Evolutionary conservation across 2,888 invertebrate species (phyloP).

Genomic region (Agrochola circellaris): DNA sequence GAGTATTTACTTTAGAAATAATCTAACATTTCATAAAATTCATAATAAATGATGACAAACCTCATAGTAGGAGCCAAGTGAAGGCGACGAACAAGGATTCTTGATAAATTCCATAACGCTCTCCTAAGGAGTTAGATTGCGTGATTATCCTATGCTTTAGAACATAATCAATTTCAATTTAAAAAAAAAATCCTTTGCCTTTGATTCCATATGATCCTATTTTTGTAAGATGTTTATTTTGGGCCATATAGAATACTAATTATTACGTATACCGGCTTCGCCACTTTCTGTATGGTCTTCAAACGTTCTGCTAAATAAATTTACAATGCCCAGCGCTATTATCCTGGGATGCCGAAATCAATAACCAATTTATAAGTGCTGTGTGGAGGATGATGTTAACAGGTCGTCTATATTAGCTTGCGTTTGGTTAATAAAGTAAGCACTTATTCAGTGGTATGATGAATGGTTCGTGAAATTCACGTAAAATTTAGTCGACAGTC

Average conservation of each 20-base stretch:
- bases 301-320: conserved; percentile 19
- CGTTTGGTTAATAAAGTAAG: conserved; percentile 4
- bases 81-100: neutral
- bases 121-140: conserved; percentile 16
- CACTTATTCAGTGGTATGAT: neutral
- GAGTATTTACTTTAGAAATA: no score
- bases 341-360: conserved; percentile 7
- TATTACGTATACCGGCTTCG: neutral
- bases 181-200: neutral
- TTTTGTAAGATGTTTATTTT: neutral
- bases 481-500: neutral
- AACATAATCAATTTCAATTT: neutral
- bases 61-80: conserved; percentile 8
- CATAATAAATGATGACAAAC: neutral
- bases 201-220: neutral
- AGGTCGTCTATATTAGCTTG: neutral
- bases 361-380: conserved; percentile 46
- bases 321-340: neutral
- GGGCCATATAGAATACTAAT: neutral
- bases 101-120: conserved; percentile 4
- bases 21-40: neutral
- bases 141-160: conserved; percentile 1
- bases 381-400: conserved; percentile 9
- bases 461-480: neutral
- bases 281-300: neutral